These are phyloP conservation scores for Drosophila dives DNA, from an alignment of 2,888 invertebrate genomes.

Conservation along the genomic window DNA sequence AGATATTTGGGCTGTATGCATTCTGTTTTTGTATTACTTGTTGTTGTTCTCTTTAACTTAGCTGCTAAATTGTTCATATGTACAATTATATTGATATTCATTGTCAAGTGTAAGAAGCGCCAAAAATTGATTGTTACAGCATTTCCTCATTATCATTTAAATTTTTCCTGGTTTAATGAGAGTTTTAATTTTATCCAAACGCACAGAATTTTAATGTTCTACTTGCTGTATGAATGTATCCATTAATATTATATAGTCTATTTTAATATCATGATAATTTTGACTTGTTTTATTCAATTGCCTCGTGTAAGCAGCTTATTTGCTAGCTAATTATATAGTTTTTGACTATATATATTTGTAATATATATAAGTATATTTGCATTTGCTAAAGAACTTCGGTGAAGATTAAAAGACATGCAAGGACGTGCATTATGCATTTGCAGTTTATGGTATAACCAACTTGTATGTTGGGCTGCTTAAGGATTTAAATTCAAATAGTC, in stretches of 20 bases:
- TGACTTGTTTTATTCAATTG: constrained; percentile 15
- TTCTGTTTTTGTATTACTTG: constrained; percentile 2
- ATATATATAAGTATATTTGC: constrained; percentile 17
- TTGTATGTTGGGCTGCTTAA: constrained; percentile 16
- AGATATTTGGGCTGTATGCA: constrained; percentile 14
- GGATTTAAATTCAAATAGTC: constrained; percentile 30
- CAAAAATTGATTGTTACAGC: constrained; percentile 74
- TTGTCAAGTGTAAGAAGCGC: constrained; percentile 58
- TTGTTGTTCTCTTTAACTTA: constrained; percentile 43
- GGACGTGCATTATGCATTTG: constrained; percentile 27
- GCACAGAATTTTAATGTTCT: constrained; percentile 36
- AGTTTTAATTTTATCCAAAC: constrained; percentile 23
- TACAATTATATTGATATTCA: constrained; percentile 44
- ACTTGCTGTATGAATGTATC: constrained; percentile 20
- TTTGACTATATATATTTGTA: constrained; percentile 20
- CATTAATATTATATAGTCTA: constrained; percentile 14
- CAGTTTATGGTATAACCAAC: constrained; percentile 6
- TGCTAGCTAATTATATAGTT: constrained; percentile 29
- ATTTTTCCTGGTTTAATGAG: constrained; percentile 13
- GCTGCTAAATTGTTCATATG: constrained; percentile 41
- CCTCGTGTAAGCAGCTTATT: constrained; percentile 42
- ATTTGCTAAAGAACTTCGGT: constrained; percentile 67
- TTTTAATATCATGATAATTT: constrained; percentile 35
- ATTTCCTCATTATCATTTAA: constrained; percentile 22
- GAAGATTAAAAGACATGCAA: constrained; percentile 70